Evolutionary conservation across 2,113 vertebrate genomes (phyloP).

Genomic region (Pelecanus crispus): DNA sequence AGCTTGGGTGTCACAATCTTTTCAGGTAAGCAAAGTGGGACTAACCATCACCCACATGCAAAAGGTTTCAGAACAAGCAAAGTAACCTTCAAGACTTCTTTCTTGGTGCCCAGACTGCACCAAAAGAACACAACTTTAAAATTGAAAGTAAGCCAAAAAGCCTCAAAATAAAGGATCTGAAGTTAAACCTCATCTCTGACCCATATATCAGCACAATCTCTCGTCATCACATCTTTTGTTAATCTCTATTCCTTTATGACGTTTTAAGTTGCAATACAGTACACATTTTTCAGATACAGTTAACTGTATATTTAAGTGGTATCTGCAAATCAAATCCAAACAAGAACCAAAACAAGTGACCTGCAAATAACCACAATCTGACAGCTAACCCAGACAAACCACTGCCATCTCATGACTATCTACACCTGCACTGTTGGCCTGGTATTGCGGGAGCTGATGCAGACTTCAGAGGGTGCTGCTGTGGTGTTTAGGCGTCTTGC

Average conservation of each 20-base stretch:
- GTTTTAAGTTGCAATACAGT: background rate
- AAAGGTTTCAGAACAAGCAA: background rate
- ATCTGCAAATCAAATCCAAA: background rate
- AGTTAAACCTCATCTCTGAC: background rate
- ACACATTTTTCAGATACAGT: background rate
- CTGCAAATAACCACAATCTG: background rate
- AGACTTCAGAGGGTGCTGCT: background rate
- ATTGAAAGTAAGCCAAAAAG: background rate
- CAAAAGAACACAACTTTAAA: background rate
- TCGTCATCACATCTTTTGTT: background rate
- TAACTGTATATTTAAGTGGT: background rate
- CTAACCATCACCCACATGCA: accelerated
- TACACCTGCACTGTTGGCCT: background rate
- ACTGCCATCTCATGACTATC: background rate
- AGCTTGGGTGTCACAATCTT: background rate
- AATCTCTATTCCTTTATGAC: background rate
- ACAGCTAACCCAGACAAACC: background rate
- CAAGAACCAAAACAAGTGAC: background rate
- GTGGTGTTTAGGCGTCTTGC: background rate
- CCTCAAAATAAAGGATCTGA: background rate
- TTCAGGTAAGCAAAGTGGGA: background rate
- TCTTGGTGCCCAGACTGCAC: background rate
- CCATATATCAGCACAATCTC: background rate
- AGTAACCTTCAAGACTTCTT: background rate
- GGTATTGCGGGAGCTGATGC: background rate